Conservation (phyloP, 2,113 vertebrate genomes). For the Tetrao urogallus region DNA sequence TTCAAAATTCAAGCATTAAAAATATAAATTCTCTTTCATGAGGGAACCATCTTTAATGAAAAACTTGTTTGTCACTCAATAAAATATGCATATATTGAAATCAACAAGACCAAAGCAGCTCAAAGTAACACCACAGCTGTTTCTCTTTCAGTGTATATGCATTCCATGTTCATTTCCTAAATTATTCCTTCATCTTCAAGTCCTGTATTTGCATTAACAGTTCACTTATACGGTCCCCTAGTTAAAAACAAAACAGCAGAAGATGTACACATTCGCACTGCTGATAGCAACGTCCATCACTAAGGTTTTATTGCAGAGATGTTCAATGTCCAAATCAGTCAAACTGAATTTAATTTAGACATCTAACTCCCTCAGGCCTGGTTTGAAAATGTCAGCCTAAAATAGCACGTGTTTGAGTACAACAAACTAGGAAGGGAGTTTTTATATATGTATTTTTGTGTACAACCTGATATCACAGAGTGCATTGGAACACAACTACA, state of each 20-base stretch:
- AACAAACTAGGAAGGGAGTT: conserved; percentile 2
- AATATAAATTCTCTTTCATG: not conserved
- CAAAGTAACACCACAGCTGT: not conserved
- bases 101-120: not conserved
- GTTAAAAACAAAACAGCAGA: not conserved
- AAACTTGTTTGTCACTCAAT: not conserved
- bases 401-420: conserved; percentile 42
- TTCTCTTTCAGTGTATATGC: not conserved
- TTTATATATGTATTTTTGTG: not conserved
- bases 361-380: conserved; percentile 51
- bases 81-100: not conserved
- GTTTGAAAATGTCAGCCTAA: conserved; percentile 67
- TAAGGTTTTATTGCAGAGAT: conserved; percentile 21
- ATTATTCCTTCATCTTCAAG: not conserved
- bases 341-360: conserved; percentile 60
- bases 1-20: not conserved
- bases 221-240: not conserved
- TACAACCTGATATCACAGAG: not conserved
- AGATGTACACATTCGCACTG: not conserved
- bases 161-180: not conserved
- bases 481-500: not conserved
- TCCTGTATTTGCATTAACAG: not conserved
- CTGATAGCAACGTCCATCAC: not conserved
- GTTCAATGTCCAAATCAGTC: conserved; percentile 29
- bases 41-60: not conserved